A percentile compares a stretch with the other conserved stretches of the same genome.
Evolutionary conservation across 2,797 vertebrate genomes (phyloP).

Genomic region (Myioborus melanocephalus): DNA sequence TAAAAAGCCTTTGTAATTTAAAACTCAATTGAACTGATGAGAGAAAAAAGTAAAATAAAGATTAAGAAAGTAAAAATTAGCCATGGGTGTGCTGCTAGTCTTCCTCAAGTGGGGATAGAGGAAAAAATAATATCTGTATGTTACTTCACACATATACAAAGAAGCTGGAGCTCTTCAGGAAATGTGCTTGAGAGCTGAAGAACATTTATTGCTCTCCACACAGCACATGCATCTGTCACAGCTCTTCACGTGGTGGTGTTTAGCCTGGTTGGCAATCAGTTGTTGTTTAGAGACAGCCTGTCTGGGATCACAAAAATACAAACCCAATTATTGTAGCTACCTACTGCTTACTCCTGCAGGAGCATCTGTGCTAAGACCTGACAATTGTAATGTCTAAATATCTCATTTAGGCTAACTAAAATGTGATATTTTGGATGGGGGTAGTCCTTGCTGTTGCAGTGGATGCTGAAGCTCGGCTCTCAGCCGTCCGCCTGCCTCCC

Average conservation of each 20-base stretch:
- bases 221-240: background rate
- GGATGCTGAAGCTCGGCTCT: background rate
- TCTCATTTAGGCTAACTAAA: background rate
- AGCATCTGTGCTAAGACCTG: background rate
- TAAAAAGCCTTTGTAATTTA: background rate
- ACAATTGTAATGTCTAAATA: background rate
- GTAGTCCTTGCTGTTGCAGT: background rate
- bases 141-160: background rate
- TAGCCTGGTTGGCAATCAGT: rapidly evolving
- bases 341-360: background rate
- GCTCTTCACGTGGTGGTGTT: background rate
- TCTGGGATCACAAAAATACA: background rate
- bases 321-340: background rate
- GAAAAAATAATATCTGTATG: background rate
- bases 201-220: background rate
- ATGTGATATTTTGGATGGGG: background rate
- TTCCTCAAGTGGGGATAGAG: background rate
- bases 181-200: background rate
- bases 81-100: background rate
- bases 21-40: background rate
- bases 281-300: background rate
- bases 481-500: background rate
- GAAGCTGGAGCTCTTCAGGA: background rate
- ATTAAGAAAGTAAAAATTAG: background rate
- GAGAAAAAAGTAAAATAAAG: background rate